Conservation (phyloP, 1,140 invertebrate genomes). For the Apis laboriosa region DNA sequence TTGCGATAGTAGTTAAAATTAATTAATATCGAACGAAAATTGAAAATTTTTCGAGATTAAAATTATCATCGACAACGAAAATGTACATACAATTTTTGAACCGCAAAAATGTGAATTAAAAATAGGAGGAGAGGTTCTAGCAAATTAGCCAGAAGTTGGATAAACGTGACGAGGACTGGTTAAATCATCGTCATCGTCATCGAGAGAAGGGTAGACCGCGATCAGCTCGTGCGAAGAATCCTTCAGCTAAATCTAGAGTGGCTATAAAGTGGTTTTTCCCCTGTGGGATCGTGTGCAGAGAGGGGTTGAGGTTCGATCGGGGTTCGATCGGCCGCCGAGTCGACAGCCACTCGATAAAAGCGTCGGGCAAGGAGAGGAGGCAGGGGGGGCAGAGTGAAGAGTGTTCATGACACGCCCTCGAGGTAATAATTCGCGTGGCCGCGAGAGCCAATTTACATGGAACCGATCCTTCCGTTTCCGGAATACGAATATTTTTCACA, state of each 20-base stretch:
- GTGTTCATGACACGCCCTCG: conserved; percentile 41
- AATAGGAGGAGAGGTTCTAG: no score
- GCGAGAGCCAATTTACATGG: not conserved
- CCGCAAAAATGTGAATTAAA: no score
- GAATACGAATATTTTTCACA: not conserved
- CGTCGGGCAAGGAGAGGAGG: not conserved
- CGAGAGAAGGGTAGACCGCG: not conserved
- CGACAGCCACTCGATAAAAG: conserved; percentile 11
- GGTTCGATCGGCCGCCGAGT: conserved; percentile 2
- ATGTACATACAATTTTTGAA: no score
- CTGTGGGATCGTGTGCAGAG: not conserved
- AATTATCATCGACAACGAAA: no score
- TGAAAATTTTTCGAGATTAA: no score
- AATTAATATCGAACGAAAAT: no score
- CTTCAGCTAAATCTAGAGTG: conserved; percentile 33
- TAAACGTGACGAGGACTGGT: no score
- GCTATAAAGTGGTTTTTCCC: conserved; percentile 36
- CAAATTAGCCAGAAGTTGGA: no score
- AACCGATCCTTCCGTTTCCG: not conserved
- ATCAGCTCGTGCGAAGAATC: conserved; percentile 22
- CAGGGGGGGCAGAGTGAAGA: not conserved
- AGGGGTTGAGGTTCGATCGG: conserved; percentile 15
- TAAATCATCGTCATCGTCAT: no score
- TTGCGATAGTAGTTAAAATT: no score
- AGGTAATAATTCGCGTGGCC: conserved; percentile 49